phyloP scores from a whole-genome alignment of 1,140 invertebrate genomes.

The Hylaeus volcanicus region DNA sequence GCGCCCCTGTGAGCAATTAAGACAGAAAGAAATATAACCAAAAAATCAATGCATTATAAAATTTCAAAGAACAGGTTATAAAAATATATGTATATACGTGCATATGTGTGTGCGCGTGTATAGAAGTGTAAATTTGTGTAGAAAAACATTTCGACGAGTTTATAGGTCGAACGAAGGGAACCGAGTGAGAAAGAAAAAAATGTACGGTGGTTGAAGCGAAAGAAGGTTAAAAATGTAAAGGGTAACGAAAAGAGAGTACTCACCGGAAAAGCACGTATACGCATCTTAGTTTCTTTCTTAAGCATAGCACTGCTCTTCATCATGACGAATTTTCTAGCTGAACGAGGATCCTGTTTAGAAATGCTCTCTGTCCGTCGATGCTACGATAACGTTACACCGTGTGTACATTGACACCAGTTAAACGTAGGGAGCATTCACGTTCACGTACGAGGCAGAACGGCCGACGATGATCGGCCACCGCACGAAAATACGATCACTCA shows the following conservation, averaged over 20 bases:
- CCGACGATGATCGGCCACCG: slow-evolving; percentile 39
- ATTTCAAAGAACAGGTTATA: slow-evolving; percentile 25
- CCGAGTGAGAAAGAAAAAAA: slow-evolving; percentile 14
- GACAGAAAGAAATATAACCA: not conserved
- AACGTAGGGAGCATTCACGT: slow-evolving; percentile 41
- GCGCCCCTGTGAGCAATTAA: not conserved
- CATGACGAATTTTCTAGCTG: slow-evolving; percentile 74
- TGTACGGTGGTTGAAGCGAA: not conserved
- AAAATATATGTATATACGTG: not conserved
- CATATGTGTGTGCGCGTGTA: not conserved
- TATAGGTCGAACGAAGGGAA: not conserved
- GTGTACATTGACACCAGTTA: slow-evolving; percentile 62
- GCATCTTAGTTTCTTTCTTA: slow-evolving; percentile 97
- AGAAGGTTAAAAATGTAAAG: not conserved
- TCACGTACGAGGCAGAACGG: slow-evolving; percentile 44
- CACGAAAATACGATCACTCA: slow-evolving; percentile 34
- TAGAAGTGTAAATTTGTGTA: not conserved
- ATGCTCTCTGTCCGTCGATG: slow-evolving; percentile 31
- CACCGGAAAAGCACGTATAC: slow-evolving; percentile 97
- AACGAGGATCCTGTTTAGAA: slow-evolving; percentile 36
- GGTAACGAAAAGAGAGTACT: slow-evolving; percentile 77
- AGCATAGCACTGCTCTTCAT: slow-evolving; percentile 89
- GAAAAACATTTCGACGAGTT: not conserved
- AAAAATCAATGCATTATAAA: not conserved
- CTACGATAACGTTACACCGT: slow-evolving; percentile 50